These are phyloP conservation scores for Gavia stellata DNA, from an alignment of 2,113 vertebrate genomes.

Conservation along the genomic window DNA sequence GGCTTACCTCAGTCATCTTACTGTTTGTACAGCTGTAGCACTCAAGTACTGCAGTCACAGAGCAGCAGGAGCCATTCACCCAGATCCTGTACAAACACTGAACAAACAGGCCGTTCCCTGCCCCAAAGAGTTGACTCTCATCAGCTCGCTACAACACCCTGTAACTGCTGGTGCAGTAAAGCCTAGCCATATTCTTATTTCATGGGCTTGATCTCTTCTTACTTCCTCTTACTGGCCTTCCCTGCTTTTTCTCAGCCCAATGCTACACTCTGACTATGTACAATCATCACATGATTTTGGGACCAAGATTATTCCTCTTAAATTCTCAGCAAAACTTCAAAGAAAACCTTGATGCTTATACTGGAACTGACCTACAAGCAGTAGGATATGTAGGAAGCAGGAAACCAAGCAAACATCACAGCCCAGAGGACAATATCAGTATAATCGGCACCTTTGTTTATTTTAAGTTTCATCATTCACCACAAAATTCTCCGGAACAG, in stretches of 20 bases:
- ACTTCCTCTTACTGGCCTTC: not conserved
- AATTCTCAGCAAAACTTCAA: not conserved
- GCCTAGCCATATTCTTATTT: not conserved
- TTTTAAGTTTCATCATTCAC: not conserved
- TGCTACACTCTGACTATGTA: fast-evolving
- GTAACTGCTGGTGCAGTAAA: not conserved
- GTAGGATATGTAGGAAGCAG: not conserved
- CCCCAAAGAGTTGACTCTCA: not conserved
- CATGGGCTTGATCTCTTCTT: not conserved
- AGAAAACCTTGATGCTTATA: not conserved
- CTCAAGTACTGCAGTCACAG: not conserved
- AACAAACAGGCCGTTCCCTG: not conserved
- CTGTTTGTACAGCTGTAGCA: not conserved
- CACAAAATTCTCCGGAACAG: not conserved
- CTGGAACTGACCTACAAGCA: not conserved
- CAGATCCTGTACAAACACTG: not conserved
- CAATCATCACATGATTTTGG: not conserved
- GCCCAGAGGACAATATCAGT: not conserved
- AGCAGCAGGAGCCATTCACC: not conserved
- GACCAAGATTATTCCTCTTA: not conserved
- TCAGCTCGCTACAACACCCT: not conserved
- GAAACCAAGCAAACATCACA: not conserved
- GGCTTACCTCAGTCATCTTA: not conserved
- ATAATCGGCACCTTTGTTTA: not conserved
- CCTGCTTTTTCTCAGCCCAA: not conserved